Percentiles rank a stretch among this genome's conserved stretches.
Evolutionary conservation across 2,888 invertebrate species (phyloP).

Genomic region (Gymnosoma rotundatum): DNA sequence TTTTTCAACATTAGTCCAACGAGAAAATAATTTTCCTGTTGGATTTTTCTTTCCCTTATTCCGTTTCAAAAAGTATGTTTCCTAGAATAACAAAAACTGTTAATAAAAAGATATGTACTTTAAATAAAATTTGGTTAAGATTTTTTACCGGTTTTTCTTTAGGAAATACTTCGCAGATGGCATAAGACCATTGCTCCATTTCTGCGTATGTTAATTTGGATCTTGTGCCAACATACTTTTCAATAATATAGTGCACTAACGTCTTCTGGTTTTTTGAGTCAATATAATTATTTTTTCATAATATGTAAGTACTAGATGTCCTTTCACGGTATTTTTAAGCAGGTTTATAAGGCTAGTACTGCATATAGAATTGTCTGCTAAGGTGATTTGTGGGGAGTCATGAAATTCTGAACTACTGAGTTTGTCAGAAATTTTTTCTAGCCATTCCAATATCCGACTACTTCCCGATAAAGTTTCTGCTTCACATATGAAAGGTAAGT

Average conservation of each 20-base stretch:
- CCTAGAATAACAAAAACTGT: slow-evolving; percentile 16
- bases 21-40: slow-evolving; percentile 60
- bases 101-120: neutral
- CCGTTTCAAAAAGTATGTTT: slow-evolving; percentile 53
- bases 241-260: slow-evolving; percentile 43
- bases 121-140: slow-evolving; percentile 32
- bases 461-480: neutral
- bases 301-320: slow-evolving; percentile 42
- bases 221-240: slow-evolving; percentile 34
- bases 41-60: slow-evolving; percentile 55
- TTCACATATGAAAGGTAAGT: slow-evolving; percentile 51
- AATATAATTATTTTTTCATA: slow-evolving; percentile 39
- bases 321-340: neutral
- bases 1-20: slow-evolving; percentile 58
- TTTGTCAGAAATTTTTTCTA: slow-evolving; percentile 56
- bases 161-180: slow-evolving; percentile 35
- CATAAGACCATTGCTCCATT: slow-evolving; percentile 53
- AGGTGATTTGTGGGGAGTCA: slow-evolving; percentile 22
- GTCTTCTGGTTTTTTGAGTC: slow-evolving; percentile 47
- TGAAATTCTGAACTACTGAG: slow-evolving; percentile 20
- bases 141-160: slow-evolving; percentile 39
- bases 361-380: slow-evolving; percentile 51
- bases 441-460: slow-evolving; percentile 51
- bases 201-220: slow-evolving; percentile 33
- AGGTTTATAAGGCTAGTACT: slow-evolving; percentile 50